These are phyloP conservation scores for Orius insidiosus DNA, from an alignment of 1,140 invertebrate genomes.

Conservation along the genomic window DNA sequence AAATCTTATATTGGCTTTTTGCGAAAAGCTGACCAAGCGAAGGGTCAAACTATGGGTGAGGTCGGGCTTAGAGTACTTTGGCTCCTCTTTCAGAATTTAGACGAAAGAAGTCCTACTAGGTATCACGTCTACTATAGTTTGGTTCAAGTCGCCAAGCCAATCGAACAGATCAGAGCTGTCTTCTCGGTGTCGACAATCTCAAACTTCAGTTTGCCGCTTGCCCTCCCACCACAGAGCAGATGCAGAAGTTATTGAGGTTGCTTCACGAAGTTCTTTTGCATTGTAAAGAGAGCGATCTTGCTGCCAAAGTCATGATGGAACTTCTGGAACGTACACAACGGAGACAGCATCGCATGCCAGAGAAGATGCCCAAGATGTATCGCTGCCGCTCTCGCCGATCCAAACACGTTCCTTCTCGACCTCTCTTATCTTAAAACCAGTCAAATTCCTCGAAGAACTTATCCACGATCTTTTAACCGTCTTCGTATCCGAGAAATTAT, in stretches of 20 bases:
- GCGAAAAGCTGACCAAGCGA: slow-evolving; percentile 81
- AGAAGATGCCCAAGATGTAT: slow-evolving; percentile 96
- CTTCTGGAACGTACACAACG: slow-evolving; percentile 84
- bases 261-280: background rate
- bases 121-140: slow-evolving; percentile 87
- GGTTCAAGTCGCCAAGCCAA: slow-evolving; percentile 36
- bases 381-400: slow-evolving; percentile 82
- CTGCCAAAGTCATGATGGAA: slow-evolving; percentile 92
- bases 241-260: slow-evolving; percentile 71
- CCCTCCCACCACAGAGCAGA: slow-evolving; percentile 74
- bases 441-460: slow-evolving; percentile 86
- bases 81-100: slow-evolving; percentile 79
- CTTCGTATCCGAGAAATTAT: slow-evolving; percentile 86
- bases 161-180: slow-evolving; percentile 61
- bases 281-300: slow-evolving; percentile 50
- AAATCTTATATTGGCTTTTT: slow-evolving; percentile 77
- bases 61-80: slow-evolving; percentile 33
- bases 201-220: slow-evolving; percentile 70
- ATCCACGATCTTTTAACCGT: slow-evolving; percentile 92
- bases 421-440: slow-evolving; percentile 84
- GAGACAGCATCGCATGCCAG: slow-evolving; percentile 90
- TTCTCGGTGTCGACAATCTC: slow-evolving; percentile 61
- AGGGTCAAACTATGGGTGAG: slow-evolving; percentile 34
- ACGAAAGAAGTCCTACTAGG: slow-evolving; percentile 61
- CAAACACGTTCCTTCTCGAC: slow-evolving; percentile 89